Evolutionary conservation across 2,113 vertebrate species (phyloP).

Genomic region (Coryphaenoides rupestris): DNA sequence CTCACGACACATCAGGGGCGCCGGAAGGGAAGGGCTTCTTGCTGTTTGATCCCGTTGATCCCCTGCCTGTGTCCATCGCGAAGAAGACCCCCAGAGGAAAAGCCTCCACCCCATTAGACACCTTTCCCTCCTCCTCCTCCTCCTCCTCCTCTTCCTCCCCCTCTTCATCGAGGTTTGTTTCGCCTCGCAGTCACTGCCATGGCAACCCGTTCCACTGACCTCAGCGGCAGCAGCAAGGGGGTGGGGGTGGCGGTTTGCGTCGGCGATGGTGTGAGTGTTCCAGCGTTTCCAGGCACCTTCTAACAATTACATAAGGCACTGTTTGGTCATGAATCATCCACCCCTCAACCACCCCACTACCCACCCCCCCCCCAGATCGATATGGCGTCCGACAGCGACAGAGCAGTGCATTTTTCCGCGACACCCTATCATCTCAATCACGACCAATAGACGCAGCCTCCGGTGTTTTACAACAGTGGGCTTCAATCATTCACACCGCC

Average conservation of each 20-base stretch:
- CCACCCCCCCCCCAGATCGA: constrained; percentile 35
- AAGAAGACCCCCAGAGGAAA: too few relatives aligned
- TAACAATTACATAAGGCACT: constrained; percentile 32
- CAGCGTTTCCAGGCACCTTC: constrained; percentile 9
- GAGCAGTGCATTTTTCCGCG: constrained; percentile 17
- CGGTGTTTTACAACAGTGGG: constrained; percentile 22
- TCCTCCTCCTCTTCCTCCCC: too few relatives aligned
- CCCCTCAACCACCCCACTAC: background rate
- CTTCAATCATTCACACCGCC: constrained; percentile 36
- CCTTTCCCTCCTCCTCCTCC: too few relatives aligned
- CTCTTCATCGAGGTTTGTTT: constrained; percentile 1
- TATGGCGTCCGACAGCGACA: constrained; percentile 19
- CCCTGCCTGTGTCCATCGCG: too few relatives aligned
- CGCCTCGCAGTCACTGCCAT: constrained; percentile 14
- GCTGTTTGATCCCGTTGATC: too few relatives aligned
- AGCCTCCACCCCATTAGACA: too few relatives aligned
- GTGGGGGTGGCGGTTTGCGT: too few relatives aligned
- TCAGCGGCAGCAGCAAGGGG: constrained; percentile 5
- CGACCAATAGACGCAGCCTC: constrained; percentile 13
- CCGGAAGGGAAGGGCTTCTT: too few relatives aligned
- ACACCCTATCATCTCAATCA: constrained; percentile 32
- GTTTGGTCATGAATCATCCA: constrained; percentile 44
- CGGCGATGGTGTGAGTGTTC: constrained; percentile 23
- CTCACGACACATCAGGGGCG: too few relatives aligned
- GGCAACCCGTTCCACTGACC: constrained; percentile 26